phyloP scores from a whole-genome alignment of 1,140 invertebrate species.

The Cydia amplana region DNA sequence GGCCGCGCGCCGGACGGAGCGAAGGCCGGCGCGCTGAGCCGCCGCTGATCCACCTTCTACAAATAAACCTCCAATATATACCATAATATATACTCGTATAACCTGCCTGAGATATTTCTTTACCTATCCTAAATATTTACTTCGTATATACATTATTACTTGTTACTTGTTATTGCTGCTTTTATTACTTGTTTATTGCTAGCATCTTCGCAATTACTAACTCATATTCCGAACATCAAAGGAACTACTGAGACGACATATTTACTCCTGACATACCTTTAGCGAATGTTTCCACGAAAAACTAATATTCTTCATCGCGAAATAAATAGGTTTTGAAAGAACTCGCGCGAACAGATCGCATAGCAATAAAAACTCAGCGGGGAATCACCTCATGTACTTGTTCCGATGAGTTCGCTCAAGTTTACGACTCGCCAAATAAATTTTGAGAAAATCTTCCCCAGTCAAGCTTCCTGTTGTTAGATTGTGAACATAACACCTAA shows the following conservation, averaged over 20 bases:
- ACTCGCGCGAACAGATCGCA: slow-evolving; percentile 17
- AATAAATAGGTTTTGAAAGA: slow-evolving; percentile 20
- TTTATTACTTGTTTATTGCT: neutral
- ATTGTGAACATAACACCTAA: neutral
- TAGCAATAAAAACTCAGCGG: slow-evolving; percentile 24
- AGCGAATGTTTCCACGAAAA: neutral
- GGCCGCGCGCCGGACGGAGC: neutral
- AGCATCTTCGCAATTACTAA: neutral
- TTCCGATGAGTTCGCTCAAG: slow-evolving; percentile 6
- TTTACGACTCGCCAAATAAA: slow-evolving; percentile 20
- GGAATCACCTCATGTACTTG: slow-evolving; percentile 23
- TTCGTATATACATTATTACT: neutral
- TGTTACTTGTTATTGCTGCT: neutral
- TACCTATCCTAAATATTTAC: neutral
- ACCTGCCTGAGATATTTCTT: neutral
- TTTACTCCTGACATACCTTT: neutral
- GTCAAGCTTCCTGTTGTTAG: neutral
- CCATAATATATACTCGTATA: neutral
- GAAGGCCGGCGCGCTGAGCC: neutral
- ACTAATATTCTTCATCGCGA: slow-evolving; percentile 11
- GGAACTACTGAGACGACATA: neutral
- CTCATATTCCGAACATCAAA: slow-evolving; percentile 7
- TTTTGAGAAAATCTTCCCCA: slow-evolving; percentile 9
- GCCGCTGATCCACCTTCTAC: neutral
- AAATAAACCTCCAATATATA: neutral